Evolutionary conservation across 1,140 invertebrate species (phyloP).

Genomic region (Orussus abietinus): DNA sequence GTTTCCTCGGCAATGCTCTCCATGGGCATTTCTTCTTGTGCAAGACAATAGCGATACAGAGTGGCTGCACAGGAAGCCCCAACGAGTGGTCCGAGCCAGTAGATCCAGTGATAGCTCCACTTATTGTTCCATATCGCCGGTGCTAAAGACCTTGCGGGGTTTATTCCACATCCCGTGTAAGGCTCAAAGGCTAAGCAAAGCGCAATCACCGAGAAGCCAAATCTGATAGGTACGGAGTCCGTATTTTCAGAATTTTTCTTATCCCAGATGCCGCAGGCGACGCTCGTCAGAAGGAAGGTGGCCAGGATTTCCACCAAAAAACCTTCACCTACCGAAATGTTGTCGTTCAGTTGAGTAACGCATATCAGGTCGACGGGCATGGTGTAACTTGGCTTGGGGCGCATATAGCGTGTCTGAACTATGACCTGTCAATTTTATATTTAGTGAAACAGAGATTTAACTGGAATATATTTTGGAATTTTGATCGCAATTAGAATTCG

Average conservation of each 20-base stretch:
- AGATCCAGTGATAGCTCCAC: slow-evolving; percentile 69
- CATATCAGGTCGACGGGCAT: slow-evolving; percentile 52
- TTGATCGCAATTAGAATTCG: no score
- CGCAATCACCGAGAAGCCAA: slow-evolving; percentile 53
- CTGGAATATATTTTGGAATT: no score
- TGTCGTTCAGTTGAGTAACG: slow-evolving; percentile 55
- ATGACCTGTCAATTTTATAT: no score
- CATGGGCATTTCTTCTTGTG: slow-evolving; percentile 6
- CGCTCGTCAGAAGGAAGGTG: slow-evolving; percentile 67
- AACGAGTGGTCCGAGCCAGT: slow-evolving; percentile 53
- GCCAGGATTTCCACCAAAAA: slow-evolving; percentile 62
- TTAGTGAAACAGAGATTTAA: no score
- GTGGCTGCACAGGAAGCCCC: slow-evolving; percentile 47
- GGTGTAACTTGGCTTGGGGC: no score
- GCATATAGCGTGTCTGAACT: no score
- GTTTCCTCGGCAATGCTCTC: slow-evolving; percentile 21
- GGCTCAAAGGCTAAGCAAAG: slow-evolving; percentile 51
- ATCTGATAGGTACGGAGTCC: slow-evolving; percentile 54
- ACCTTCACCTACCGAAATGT: slow-evolving; percentile 48
- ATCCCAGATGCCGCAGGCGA: slow-evolving; percentile 65
- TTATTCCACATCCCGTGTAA: slow-evolving; percentile 77
- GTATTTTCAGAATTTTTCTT: slow-evolving; percentile 48
- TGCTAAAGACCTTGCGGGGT: slow-evolving; percentile 74
- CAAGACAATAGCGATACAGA: slow-evolving; percentile 43
- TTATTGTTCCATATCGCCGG: slow-evolving; percentile 70